Conservation (phyloP, 2,797 vertebrate species). For the Tapirus indicus region DNA sequence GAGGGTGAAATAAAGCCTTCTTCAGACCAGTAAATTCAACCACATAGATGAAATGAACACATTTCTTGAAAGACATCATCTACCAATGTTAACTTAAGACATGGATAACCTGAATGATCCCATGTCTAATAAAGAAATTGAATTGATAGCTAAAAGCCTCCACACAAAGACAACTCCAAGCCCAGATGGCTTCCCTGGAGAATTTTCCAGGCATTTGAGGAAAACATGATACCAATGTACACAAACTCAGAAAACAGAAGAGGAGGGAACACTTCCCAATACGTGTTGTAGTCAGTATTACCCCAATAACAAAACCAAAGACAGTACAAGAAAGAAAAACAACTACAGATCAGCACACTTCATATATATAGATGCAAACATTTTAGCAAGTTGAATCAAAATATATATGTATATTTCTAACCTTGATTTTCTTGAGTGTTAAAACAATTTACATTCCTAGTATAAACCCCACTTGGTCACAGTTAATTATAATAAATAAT, state of each 20-base stretch:
- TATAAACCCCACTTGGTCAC: neutral
- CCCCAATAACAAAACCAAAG: neutral
- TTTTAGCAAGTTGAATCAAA: neutral
- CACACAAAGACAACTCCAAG: neutral
- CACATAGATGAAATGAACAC: neutral
- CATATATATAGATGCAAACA: neutral
- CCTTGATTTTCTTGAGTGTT: neutral
- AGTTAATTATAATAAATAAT: constrained; percentile 14
- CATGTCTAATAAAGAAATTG: neutral
- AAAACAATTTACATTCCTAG: neutral
- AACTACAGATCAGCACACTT: neutral
- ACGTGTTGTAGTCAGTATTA: neutral
- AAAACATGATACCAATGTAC: neutral
- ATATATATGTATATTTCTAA: neutral
- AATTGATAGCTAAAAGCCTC: neutral
- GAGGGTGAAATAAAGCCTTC: neutral
- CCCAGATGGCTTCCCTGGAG: neutral
- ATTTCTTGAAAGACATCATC: neutral
- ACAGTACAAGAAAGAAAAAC: neutral
- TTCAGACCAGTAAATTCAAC: neutral
- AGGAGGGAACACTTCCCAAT: neutral
- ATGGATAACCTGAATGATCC: neutral
- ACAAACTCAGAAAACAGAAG: neutral
- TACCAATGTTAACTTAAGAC: neutral
- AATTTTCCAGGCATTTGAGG: neutral